A percentile compares a stretch with the other conserved stretches of the same genome.
Conservation (phyloP, 1,140 invertebrate species). For the Druon quercuslanigerum region DNA sequence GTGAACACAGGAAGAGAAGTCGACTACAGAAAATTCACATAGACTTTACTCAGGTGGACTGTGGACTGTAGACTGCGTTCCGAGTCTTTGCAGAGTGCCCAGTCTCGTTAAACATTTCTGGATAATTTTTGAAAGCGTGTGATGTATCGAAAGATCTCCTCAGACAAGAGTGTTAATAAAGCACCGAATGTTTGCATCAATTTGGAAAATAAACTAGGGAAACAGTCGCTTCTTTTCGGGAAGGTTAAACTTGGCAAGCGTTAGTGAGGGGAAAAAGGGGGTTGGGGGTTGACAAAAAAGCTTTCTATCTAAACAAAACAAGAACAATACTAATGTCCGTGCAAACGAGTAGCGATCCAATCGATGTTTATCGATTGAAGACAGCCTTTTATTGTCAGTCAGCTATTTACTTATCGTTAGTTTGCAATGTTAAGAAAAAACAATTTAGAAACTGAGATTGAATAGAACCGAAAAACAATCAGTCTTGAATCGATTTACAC, state of each 20-base stretch:
- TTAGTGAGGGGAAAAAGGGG: conserved; percentile 16
- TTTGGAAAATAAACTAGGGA: background rate
- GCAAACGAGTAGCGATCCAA: conserved; percentile 11
- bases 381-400: background rate
- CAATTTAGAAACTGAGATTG: conserved; percentile 22
- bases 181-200: background rate
- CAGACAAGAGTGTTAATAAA: background rate
- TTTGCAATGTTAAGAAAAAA: background rate
- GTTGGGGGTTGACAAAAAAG: background rate
- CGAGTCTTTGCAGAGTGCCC: conserved; percentile 53
- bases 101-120: conserved; percentile 56
- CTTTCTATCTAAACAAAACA: background rate
- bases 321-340: conserved; percentile 15
- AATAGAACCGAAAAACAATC: background rate
- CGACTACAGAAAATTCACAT: conserved; percentile 22
- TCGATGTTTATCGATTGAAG: conserved; percentile 30
- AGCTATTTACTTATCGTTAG: background rate
- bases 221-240: background rate
- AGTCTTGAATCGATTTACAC: conserved; percentile 2
- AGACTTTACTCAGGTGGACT: conserved; percentile 35
- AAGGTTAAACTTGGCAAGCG: background rate
- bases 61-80: conserved; percentile 60
- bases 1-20: conserved; percentile 7
- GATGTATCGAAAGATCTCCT: conserved; percentile 45
- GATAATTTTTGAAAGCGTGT: conserved; percentile 44